These are phyloP conservation scores for Zosterops borbonicus DNA, from an alignment of 2,113 vertebrate species.

Conservation along the genomic window DNA sequence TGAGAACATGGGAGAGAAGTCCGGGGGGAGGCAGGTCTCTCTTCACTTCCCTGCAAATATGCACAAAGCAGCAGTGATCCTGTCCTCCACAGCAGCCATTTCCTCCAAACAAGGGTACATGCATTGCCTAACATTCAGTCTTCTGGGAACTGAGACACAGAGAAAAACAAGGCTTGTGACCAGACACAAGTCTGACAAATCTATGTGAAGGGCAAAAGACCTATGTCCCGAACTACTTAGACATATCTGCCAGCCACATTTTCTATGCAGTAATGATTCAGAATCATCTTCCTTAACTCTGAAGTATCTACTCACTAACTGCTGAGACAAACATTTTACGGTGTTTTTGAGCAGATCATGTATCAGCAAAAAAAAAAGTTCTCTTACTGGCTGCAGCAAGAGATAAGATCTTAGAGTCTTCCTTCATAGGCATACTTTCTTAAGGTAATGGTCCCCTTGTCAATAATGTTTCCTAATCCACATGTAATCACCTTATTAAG, in stretches of 20 bases:
- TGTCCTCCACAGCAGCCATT: background rate
- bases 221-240: background rate
- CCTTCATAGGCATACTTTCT: background rate
- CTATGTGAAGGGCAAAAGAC: slow-evolving; percentile 1
- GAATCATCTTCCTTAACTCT: background rate
- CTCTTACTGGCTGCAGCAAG: background rate
- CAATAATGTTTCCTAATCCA: background rate
- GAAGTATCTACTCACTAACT: background rate
- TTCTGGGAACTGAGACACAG: slow-evolving; percentile 5
- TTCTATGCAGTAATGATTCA: background rate
- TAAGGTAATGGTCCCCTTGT: background rate
- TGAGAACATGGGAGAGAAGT: background rate
- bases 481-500: background rate
- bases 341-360: background rate
- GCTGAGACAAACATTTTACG: background rate
- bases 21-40: background rate
- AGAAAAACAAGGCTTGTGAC: background rate
- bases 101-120: background rate
- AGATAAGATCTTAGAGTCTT: background rate
- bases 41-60: background rate
- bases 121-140: background rate
- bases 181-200: background rate
- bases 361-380: background rate
- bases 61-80: background rate
- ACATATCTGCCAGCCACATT: background rate